Conservation (phyloP, 2,797 vertebrate species). For the Coreius guichenoti region DNA sequence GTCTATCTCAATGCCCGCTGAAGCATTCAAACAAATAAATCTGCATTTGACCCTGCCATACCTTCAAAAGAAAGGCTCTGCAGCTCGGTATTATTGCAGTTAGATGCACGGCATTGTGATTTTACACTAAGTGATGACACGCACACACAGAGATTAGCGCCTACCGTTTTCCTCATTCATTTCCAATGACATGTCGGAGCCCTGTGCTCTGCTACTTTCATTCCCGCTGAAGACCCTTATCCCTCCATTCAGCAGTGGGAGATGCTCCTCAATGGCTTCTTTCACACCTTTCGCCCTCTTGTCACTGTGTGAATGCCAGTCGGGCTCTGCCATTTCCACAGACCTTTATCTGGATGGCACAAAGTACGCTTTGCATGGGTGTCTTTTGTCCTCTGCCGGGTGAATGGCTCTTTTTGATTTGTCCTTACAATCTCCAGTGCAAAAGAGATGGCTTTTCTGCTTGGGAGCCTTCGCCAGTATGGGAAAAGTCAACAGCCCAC, state of each 20-base stretch:
- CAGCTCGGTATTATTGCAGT: slow-evolving; percentile 46
- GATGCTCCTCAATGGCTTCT: slow-evolving; percentile 77
- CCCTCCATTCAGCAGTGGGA: slow-evolving; percentile 72
- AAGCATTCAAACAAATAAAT: slow-evolving; percentile 51
- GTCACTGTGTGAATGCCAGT: slow-evolving; percentile 77
- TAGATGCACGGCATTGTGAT: slow-evolving; percentile 64
- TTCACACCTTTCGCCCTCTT: slow-evolving; percentile 77
- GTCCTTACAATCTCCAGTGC: slow-evolving; percentile 71
- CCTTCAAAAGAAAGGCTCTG: slow-evolving; percentile 51
- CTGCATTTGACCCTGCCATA: slow-evolving; percentile 34
- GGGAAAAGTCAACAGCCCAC: slow-evolving; percentile 62
- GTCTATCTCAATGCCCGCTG: slow-evolving; percentile 55
- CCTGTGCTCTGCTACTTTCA: slow-evolving; percentile 67
- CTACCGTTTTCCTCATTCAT: slow-evolving; percentile 73
- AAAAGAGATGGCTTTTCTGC: slow-evolving; percentile 69
- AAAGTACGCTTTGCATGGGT: slow-evolving; percentile 72
- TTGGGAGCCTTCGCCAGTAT: slow-evolving; percentile 68
- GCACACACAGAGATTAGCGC: slow-evolving; percentile 55
- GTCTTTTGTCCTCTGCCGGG: slow-evolving; percentile 79
- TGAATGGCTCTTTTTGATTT: slow-evolving; percentile 78
- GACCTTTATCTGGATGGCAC: slow-evolving; percentile 79
- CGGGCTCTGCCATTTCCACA: slow-evolving; percentile 61
- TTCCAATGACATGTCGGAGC: slow-evolving; percentile 73
- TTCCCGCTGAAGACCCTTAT: slow-evolving; percentile 77
- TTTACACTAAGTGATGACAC: slow-evolving; percentile 70